Evolutionary conservation across 2,888 invertebrate species (phyloP), one percentile per base, ranked within the genome.

Genomic region (Leptinotarsa tumamoca): DNA sequence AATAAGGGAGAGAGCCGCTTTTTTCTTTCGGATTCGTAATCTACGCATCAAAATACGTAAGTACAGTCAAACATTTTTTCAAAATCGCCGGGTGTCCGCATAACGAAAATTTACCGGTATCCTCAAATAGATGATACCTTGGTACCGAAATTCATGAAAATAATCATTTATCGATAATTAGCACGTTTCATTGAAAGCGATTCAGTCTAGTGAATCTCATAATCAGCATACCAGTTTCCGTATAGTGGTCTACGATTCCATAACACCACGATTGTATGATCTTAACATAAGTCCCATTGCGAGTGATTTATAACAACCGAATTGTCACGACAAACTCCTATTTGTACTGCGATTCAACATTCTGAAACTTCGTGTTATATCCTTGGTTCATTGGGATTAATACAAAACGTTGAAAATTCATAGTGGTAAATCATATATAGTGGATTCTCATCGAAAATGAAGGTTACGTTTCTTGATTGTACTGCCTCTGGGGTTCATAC

Each of bases 291-390:
- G 43, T 63, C 33, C 21, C 58, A 54, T 5, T 33, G 63, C 27
- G 43, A 13, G 13, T 43, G n/a, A 63, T 63, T 63, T 63, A 63
- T 63, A 43, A 23, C 43, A 33, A n/a, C 4, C 27, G 2, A 56
- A 72, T 33, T 54, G 72, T 52, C 72, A 72, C n/a, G 61, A 13
- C 43, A 33, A 61, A 73, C 68, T 68, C 27, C 61, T 68, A 61
- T 73, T 73, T 61, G 69, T 17, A 69, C 73, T 56, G 56, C 61
- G 68, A 68, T 73, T 73, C 50, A 67, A 56, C 67, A 72, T 54
- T 66, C 43, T 50, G 18, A 68, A n/a, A 68, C 51, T 49, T 33
- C 33, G 63, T 43, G 10, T 33, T 63, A 33, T 33, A 43, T 63
- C n/a, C 33, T n/a, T 43, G n/a, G 63, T 63, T 63, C 33, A 63